A percentile compares a stretch with the other conserved stretches of the same genome.
phyloP scores from a whole-genome alignment of 2,113 vertebrate species.

The Cynocephalus volans region DNA sequence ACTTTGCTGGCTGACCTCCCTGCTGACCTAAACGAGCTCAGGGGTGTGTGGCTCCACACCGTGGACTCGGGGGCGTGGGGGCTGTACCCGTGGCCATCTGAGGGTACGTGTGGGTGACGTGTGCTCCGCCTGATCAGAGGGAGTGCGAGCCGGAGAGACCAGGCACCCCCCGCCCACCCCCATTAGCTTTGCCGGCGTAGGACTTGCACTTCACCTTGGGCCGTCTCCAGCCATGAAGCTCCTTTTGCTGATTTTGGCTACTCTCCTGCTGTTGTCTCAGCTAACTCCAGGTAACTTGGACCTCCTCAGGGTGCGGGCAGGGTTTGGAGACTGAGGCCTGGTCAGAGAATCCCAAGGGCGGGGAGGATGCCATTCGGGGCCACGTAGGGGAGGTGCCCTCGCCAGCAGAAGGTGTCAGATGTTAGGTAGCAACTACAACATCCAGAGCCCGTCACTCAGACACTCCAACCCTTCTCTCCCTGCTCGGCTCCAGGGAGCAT shows the following conservation, averaged over 20 bases:
- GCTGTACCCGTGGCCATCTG: not conserved
- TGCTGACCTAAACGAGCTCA: not conserved
- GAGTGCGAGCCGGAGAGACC: not conserved
- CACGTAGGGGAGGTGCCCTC: fast-evolving
- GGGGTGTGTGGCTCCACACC: not conserved
- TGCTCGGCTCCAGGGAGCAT: not conserved
- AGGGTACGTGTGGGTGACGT: not conserved
- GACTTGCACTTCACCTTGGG: not conserved
- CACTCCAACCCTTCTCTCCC: not conserved
- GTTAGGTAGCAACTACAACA: not conserved
- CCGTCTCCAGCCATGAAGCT: conserved; percentile 75
- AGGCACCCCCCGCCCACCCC: not conserved
- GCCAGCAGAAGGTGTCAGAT: not conserved
- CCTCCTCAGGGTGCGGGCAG: not conserved
- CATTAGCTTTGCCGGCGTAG: not conserved
- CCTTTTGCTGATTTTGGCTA: conserved; percentile 66
- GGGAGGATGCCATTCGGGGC: not conserved
- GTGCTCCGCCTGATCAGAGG: not conserved
- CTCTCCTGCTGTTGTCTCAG: conserved; percentile 72
- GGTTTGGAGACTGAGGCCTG: not conserved
- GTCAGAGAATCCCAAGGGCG: not conserved
- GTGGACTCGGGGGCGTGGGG: not conserved
- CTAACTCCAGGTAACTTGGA: conserved; percentile 76
- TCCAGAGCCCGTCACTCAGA: not conserved
- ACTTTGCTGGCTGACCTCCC: not conserved